These are phyloP conservation scores for Acanthurus leucopareius DNA, from an alignment of 2,797 vertebrate species.

Conservation along the genomic window DNA sequence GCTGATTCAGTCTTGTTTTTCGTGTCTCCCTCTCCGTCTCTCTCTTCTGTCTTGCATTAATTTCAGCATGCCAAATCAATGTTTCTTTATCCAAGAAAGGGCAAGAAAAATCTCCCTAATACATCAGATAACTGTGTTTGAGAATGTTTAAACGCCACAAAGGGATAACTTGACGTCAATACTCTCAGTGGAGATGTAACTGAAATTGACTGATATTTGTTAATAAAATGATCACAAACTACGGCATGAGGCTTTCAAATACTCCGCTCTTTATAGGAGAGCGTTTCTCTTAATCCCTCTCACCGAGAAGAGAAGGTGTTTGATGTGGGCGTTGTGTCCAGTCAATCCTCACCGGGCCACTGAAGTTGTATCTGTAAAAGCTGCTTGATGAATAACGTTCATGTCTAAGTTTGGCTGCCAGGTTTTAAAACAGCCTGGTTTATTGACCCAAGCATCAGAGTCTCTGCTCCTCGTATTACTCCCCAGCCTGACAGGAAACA, in stretches of 20 bases:
- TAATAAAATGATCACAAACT: slow-evolving; percentile 42
- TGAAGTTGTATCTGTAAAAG: slow-evolving; percentile 67
- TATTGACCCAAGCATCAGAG: slow-evolving; percentile 44
- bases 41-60: slow-evolving; percentile 48
- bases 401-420: slow-evolving; percentile 51
- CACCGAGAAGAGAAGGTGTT: slow-evolving; percentile 37
- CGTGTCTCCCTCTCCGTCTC: slow-evolving; percentile 41
- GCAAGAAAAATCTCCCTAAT: neutral
- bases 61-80: slow-evolving; percentile 58
- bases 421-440: slow-evolving; percentile 47
- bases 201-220: slow-evolving; percentile 42
- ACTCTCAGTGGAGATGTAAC: slow-evolving; percentile 22
- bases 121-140: slow-evolving; percentile 35
- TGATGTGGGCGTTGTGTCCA: slow-evolving; percentile 63
- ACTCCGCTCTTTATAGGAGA: slow-evolving; percentile 10
- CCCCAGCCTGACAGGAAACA: slow-evolving; percentile 54
- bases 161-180: slow-evolving; percentile 39
- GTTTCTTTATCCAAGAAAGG: slow-evolving; percentile 48
- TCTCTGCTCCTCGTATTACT: slow-evolving; percentile 34
- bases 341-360: slow-evolving; percentile 47
- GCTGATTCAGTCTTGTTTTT: slow-evolving; percentile 64
- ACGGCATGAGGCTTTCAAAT: slow-evolving; percentile 32
- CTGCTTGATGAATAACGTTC: slow-evolving; percentile 60
- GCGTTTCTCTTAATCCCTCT: slow-evolving; percentile 46
- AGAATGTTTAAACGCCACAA: slow-evolving; percentile 15